phyloP scores from a whole-genome alignment of 2,113 vertebrate genomes.

The Acrocephalus arundinaceus region DNA sequence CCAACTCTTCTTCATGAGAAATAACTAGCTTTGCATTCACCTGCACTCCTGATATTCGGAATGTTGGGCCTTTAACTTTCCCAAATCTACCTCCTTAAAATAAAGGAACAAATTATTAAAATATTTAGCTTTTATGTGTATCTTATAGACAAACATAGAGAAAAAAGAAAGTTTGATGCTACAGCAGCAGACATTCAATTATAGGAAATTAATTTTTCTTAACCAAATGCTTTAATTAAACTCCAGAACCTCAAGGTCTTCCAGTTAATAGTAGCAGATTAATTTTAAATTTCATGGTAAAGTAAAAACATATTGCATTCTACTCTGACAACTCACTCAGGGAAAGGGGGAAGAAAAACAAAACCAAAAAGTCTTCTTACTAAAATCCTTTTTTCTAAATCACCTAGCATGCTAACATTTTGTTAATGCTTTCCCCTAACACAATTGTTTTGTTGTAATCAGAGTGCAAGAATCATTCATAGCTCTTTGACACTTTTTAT shows the following conservation, averaged over 20 bases:
- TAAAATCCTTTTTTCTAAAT: background rate
- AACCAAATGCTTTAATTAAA: background rate
- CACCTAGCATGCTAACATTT: background rate
- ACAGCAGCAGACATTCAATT: background rate
- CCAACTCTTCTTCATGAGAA: conserved; percentile 94
- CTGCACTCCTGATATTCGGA: conserved; percentile 96
- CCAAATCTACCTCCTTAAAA: conserved; percentile 89
- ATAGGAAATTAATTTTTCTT: background rate
- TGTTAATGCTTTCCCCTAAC: background rate
- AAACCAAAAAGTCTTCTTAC: background rate
- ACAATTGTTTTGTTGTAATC: background rate
- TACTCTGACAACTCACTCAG: background rate
- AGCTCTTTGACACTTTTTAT: background rate
- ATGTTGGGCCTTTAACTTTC: conserved; percentile 96
- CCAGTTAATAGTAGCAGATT: background rate
- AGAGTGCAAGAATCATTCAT: background rate
- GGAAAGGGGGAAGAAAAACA: background rate
- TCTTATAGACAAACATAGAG: background rate
- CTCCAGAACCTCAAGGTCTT: background rate
- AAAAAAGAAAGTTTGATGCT: background rate
- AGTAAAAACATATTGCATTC: background rate
- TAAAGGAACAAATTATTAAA: background rate
- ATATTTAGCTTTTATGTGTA: background rate
- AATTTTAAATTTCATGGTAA: background rate
- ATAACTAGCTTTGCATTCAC: conserved; percentile 95